Percentiles rank a stretch among this genome's conserved stretches.
Evolutionary conservation across 2,113 vertebrate species (phyloP).

Genomic region (Onychorhynchus coronatus): DNA sequence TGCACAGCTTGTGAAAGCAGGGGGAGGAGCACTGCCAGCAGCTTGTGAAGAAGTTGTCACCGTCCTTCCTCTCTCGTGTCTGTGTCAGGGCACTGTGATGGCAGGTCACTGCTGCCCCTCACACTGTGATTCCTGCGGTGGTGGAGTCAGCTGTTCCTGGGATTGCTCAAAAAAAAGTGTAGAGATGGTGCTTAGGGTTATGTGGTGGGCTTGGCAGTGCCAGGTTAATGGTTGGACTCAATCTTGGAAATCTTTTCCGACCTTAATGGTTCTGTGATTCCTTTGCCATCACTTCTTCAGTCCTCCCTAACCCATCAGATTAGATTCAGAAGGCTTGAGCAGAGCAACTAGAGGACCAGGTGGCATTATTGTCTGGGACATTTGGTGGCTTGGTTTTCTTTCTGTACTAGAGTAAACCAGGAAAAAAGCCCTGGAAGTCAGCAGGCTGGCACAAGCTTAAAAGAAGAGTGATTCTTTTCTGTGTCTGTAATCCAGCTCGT

Average conservation of each 20-base stretch:
- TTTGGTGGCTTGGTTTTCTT: neutral
- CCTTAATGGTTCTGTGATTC: neutral
- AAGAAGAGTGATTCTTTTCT: neutral
- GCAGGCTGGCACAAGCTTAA: neutral
- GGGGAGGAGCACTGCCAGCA: neutral
- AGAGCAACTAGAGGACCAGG: neutral
- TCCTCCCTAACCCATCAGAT: neutral
- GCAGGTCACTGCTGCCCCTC: neutral
- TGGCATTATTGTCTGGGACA: neutral
- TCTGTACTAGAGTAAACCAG: neutral
- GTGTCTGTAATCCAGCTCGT: neutral
- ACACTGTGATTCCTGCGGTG: neutral
- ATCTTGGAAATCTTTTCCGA: neutral
- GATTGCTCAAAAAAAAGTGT: neutral
- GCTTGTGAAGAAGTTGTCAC: neutral
- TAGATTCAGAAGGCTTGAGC: neutral
- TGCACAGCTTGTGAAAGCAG: neutral
- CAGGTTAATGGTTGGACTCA: neutral
- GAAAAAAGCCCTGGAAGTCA: neutral
- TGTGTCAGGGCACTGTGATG: neutral
- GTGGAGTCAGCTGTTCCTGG: neutral
- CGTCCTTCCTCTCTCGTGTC: neutral
- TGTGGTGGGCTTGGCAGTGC: neutral
- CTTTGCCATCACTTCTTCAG: fast-evolving
- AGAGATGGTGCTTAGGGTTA: neutral